Percentiles rank a stretch among this genome's conserved stretches.
Conservation (phyloP, 2,113 vertebrate genomes). For the Tyrannus savana region DNA sequence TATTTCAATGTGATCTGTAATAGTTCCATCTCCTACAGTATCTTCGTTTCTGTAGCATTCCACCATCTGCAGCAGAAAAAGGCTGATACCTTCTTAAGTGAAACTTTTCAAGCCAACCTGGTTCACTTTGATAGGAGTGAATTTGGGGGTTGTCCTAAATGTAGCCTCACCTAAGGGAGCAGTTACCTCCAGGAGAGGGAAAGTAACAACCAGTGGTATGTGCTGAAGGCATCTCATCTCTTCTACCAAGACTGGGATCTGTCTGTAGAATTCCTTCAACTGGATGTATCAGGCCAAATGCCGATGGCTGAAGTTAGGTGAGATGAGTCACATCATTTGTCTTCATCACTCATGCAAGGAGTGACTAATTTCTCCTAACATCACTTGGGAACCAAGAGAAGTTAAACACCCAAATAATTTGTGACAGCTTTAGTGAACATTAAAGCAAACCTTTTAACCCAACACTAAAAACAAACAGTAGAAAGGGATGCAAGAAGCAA, state of each 20-base stretch:
- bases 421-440: not conserved
- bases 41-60: not conserved
- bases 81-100: not conserved
- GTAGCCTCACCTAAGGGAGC: not conserved
- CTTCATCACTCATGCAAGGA: not conserved
- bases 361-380: not conserved
- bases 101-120: not conserved
- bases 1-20: not conserved
- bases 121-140: not conserved
- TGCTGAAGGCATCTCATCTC: not conserved
- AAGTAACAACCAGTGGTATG: accelerated
- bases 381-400: not conserved
- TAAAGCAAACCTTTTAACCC: not conserved
- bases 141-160: not conserved
- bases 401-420: not conserved
- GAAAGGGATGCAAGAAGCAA: not conserved
- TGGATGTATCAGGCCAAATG: not conserved
- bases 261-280: not conserved
- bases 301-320: not conserved
- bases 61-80: not conserved
- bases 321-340: not conserved
- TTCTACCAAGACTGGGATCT: not conserved
- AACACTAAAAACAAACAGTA: not conserved
- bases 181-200: not conserved
- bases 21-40: not conserved